phyloP scores from a whole-genome alignment of 1,140 invertebrate genomes.

The Sarcophaga bullata region DNA sequence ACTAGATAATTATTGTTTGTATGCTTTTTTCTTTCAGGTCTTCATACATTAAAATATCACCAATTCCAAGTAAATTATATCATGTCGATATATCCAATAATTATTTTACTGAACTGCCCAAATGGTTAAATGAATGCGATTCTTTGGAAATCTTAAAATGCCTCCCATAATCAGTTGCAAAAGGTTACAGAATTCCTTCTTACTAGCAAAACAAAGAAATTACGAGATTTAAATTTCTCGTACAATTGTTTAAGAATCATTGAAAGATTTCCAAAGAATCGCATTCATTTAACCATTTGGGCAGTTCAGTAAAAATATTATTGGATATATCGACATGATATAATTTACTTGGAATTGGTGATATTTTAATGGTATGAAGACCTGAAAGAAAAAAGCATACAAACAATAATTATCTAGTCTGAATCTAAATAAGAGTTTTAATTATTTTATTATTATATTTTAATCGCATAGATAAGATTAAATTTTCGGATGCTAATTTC shows the following conservation, averaged over 20 bases:
- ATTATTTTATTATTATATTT: too few species aligned
- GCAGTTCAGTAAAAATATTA: conserved; percentile 77
- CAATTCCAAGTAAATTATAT: conserved; percentile 72
- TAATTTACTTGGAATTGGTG: conserved; percentile 71
- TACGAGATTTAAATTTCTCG: conserved; percentile 78
- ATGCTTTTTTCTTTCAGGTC: conserved; percentile 61
- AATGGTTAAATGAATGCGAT: conserved; percentile 81
- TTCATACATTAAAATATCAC: conserved; percentile 54
- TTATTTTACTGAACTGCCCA: conserved; percentile 77
- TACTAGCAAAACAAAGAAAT: conserved; percentile 74
- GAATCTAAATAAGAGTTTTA: too few species aligned
- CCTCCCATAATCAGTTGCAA: conserved; percentile 78
- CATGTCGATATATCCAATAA: conserved; percentile 84
- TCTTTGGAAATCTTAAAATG: conserved; percentile 77
- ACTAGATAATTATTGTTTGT: too few species aligned
- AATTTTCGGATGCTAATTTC: too few species aligned
- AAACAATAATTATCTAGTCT: too few species aligned
- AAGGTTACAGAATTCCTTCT: conserved; percentile 78
- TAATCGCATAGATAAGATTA: too few species aligned
- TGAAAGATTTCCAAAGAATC: conserved; percentile 75
- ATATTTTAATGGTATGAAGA: conserved; percentile 53
- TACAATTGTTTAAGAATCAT: conserved; percentile 80
- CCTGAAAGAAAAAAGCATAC: conserved; percentile 60
- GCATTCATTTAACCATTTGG: conserved; percentile 72
- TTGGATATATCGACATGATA: conserved; percentile 81